These are phyloP conservation scores for Abrostola tripartita DNA, from an alignment of 2,888 invertebrate genomes.

Conservation along the genomic window DNA sequence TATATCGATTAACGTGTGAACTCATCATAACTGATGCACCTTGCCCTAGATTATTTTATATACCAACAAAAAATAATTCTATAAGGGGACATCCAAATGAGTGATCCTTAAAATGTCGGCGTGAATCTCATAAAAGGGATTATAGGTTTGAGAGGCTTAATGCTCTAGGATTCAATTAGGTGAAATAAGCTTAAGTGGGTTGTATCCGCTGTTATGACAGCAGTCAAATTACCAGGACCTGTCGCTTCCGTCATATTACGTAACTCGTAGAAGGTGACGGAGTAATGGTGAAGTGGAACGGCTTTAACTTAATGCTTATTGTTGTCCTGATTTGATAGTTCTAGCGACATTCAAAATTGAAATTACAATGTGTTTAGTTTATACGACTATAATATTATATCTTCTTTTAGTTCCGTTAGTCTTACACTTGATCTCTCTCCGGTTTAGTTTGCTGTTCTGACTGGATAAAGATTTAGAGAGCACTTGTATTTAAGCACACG, in stretches of 20 bases:
- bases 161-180: conserved; percentile 87
- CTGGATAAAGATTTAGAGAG: no score
- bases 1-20: conserved; percentile 50
- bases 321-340: conserved; percentile 30
- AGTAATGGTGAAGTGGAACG: conserved; percentile 57
- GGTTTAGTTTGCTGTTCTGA: no score
- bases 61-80: conserved; percentile 73
- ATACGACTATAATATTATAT: conserved; percentile 1
- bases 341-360: no score
- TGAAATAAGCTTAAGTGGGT: conserved; percentile 87
- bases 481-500: no score
- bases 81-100: conserved; percentile 73
- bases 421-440: no score
- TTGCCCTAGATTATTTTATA: conserved; percentile 64
- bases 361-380: conserved; percentile 4
- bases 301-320: conserved; percentile 36
- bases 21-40: conserved; percentile 60
- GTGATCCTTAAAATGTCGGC: conserved; percentile 80
- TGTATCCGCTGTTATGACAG: conserved; percentile 87
- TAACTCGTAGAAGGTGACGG: conserved; percentile 69
- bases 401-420: no score
- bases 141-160: conserved; percentile 82
- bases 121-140: conserved; percentile 85
- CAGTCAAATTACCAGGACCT: conserved; percentile 80
- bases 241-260: conserved; percentile 77